Percentiles rank a stretch among this genome's conserved stretches.
Evolutionary conservation across 2,113 vertebrate species (phyloP).

Genomic region (Taxidea taxus): DNA sequence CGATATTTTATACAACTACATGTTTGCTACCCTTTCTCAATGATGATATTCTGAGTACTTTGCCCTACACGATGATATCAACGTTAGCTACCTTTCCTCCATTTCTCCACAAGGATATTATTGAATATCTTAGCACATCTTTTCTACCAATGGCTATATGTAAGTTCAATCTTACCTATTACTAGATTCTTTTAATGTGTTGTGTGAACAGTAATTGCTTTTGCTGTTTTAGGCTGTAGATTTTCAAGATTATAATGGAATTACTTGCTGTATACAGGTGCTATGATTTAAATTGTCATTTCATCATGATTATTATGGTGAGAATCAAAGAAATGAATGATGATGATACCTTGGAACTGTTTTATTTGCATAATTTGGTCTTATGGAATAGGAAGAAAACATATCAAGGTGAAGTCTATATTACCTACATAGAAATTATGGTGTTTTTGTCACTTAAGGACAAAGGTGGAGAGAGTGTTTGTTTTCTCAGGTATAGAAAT

Average conservation of each 20-base stretch:
- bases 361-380: not conserved
- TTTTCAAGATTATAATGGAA: constrained; percentile 29
- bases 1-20: constrained; percentile 99
- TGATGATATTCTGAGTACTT: constrained; percentile 99
- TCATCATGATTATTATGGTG: not conserved
- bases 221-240: constrained; percentile 19
- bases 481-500: not conserved
- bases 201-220: constrained; percentile 43
- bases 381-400: not conserved
- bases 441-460: not conserved
- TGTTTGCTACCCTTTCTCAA: constrained; percentile 99
- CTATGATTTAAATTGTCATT: constrained; percentile 35
- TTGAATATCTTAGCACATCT: constrained; percentile 99
- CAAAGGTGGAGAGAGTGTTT: not conserved
- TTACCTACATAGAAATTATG: not conserved
- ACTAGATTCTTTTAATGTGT: not conserved
- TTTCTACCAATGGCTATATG: constrained; percentile 99
- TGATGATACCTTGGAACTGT: not conserved
- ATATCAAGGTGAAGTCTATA: not conserved
- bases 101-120: constrained; percentile 99
- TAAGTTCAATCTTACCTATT: constrained; percentile 86
- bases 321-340: constrained; percentile 23
- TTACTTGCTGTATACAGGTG: not conserved
- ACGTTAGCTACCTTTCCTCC: constrained; percentile 99
- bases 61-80: constrained; percentile 99